phyloP scores from a whole-genome alignment of 2,113 vertebrate genomes.

The Gymnobelideus leadbeateri region DNA sequence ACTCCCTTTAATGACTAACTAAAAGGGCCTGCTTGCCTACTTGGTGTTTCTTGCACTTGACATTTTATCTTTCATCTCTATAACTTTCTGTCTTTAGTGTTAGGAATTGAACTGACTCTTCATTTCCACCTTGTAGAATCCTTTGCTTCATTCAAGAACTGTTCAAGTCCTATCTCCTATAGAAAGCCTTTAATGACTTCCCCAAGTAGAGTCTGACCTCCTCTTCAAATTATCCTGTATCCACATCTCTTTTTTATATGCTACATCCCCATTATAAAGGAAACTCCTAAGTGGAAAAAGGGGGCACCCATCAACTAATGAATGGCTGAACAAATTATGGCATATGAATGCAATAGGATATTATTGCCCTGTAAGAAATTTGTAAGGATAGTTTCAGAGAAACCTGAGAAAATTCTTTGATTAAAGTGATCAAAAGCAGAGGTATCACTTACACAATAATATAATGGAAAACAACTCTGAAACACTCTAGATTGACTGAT shows the following conservation, averaged over 20 bases:
- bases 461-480: neutral
- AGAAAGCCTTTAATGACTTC: too few relatives aligned
- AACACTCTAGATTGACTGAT: neutral
- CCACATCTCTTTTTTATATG: neutral
- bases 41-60: neutral
- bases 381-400: neutral
- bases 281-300: neutral
- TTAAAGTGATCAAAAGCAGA: neutral
- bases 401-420: neutral
- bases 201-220: neutral
- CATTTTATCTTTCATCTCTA: neutral
- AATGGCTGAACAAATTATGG: too few relatives aligned
- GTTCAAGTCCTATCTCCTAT: too few relatives aligned
- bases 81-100: neutral
- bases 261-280: neutral
- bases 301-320: too few relatives aligned
- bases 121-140: too few relatives aligned
- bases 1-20: neutral
- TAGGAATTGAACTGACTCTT: too few relatives aligned
- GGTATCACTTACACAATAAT: neutral
- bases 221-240: neutral
- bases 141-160: too few relatives aligned
- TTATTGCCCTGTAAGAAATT: neutral
- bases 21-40: neutral
- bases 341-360: neutral